These are phyloP conservation scores for Anagrus nilaparvatae DNA, from an alignment of 1,140 invertebrate genomes.

Conservation along the genomic window DNA sequence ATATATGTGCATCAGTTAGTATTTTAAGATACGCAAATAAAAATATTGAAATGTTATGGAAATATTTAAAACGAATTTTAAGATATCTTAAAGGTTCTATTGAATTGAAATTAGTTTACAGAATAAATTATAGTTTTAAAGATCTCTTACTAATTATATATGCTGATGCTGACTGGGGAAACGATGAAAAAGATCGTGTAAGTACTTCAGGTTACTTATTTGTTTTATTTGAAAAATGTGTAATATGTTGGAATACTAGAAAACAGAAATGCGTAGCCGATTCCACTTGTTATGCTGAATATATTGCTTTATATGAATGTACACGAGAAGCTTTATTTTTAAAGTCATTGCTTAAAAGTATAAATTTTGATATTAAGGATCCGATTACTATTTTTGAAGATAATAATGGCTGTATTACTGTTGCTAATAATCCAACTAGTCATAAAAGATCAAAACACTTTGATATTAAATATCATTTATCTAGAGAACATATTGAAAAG, in stretches of 20 bases:
- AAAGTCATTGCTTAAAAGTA: slow-evolving; percentile 19
- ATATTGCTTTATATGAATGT: slow-evolving; percentile 16
- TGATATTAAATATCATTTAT: slow-evolving; percentile 30
- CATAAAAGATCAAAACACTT: slow-evolving; percentile 35
- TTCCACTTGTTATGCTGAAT: slow-evolving; percentile 17
- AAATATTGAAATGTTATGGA: slow-evolving; percentile 24
- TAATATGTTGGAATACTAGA: slow-evolving; percentile 14
- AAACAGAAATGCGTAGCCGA: slow-evolving; percentile 11
- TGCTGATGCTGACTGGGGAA: too few relatives aligned
- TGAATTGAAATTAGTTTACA: too few relatives aligned
- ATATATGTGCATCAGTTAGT: slow-evolving; percentile 33
- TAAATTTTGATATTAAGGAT: slow-evolving; percentile 14
- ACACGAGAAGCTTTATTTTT: slow-evolving; percentile 21
- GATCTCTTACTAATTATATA: too few relatives aligned
- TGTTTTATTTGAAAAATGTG: slow-evolving; percentile 6
- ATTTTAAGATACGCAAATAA: slow-evolving; percentile 24
- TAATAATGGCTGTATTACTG: slow-evolving; percentile 26
- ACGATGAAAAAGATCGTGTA: too few relatives aligned
- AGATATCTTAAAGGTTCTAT: slow-evolving; percentile 34
- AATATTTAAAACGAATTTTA: slow-evolving; percentile 30
- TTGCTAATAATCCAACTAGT: slow-evolving; percentile 31
- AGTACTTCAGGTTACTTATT: slow-evolving; percentile 21
- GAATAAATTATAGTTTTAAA: too few relatives aligned
- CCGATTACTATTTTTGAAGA: slow-evolving; percentile 19
- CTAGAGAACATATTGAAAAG: not conserved